Conservation (phyloP, 2,113 vertebrate species). For the Scolopax mira region DNA sequence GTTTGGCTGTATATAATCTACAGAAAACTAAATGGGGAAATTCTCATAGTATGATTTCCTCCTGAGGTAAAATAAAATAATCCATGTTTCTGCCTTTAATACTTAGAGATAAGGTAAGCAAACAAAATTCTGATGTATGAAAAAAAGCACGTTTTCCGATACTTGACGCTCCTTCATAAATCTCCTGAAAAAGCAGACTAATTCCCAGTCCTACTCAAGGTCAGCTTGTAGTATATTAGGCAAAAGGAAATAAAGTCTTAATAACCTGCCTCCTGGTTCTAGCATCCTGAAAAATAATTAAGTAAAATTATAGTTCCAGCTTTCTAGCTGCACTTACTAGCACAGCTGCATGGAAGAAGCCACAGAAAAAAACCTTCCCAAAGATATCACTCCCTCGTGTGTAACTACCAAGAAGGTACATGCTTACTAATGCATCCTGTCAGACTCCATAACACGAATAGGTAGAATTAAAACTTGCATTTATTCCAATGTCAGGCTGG, state of each 20-base stretch:
- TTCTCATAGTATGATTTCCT: neutral
- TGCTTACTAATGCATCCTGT: neutral
- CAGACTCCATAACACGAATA: neutral
- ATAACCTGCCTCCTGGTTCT: neutral
- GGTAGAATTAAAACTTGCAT: neutral
- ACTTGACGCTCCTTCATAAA: neutral
- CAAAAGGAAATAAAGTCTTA: neutral
- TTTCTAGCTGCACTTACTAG: neutral
- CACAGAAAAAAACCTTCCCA: neutral
- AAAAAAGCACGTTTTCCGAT: neutral
- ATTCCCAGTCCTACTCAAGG: neutral
- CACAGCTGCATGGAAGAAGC: neutral
- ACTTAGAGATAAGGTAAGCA: slow-evolving; percentile 7
- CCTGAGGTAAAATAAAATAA: neutral
- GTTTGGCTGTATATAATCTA: neutral
- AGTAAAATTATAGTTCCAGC: neutral
- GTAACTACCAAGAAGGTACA: neutral
- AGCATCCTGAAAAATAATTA: neutral
- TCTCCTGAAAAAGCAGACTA: neutral
- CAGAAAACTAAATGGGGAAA: neutral
- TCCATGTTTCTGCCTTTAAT: slow-evolving; percentile 17
- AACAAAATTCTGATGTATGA: neutral
- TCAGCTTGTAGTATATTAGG: neutral
- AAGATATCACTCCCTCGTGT: neutral
- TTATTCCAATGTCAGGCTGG: neutral